Base-by-base conservation (phyloP, 2,888 invertebrate genomes). In the Philhelius pedissequus region DNA sequence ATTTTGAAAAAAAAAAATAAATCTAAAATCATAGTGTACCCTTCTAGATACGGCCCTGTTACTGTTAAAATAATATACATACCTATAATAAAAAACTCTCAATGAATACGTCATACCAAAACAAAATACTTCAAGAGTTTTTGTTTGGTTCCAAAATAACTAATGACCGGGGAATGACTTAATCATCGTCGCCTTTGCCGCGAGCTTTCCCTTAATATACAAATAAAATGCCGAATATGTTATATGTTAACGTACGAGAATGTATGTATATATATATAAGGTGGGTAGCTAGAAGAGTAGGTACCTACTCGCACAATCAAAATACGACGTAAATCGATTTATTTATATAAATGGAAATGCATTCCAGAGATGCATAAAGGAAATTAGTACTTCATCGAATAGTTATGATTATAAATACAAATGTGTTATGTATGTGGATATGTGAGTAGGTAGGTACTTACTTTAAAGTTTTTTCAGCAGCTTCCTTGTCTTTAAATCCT, bases 401-500 rank as follows among this genome's bases (percentile, higher is more conserved):
- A 78, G 6, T 2, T 43, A 18, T 43, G 3, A 8, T 3, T 4
- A 43, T 40, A 40, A 40, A n/a, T 5, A 6, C 40, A 18, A 18
- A 43, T n/a, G n/a, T n/a, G n/a, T n/a, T n/a, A n/a, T n/a, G n/a
- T n/a, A n/a, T n/a, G n/a, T n/a, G n/a, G n/a, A n/a, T n/a, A n/a
- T n/a, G n/a, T n/a, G n/a, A n/a, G n/a, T 43, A 43, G 9, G 18
- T 40, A 0, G 3, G 8, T 70, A 87, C 88, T 89, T 88, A 92
- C 92, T 94, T 92, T 6, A 96, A 91, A 0, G 96, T 95, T 66
- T 93, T 94, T 86, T 94, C 91, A 0, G 96, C 96, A 1, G 95
- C 94, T n/a, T 93, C 94, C 89, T 94, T 94, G 89, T 96, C 96
- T 89, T 96, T 96, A 90, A 96, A 96, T 22, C 96, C 95, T 27